Evolutionary conservation across 2,888 invertebrate species (phyloP).

Genomic region (Andrena haemorrhoa): DNA sequence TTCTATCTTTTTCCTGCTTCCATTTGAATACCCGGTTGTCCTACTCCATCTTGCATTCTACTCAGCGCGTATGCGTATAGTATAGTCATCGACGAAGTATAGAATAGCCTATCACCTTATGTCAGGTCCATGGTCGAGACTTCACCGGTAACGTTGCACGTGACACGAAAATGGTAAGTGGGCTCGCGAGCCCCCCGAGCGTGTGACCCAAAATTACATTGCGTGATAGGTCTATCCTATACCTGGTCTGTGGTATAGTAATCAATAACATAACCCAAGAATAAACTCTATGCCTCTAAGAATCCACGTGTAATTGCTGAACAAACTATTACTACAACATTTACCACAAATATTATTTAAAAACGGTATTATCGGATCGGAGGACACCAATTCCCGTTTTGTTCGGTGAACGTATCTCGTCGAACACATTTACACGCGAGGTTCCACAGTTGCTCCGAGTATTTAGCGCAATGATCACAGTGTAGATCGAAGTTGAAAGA

Average conservation of each 20-base stretch:
- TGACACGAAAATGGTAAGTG: too few species aligned
- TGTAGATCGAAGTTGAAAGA: slow-evolving; percentile 36
- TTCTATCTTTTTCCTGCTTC: not conserved
- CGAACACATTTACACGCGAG: not conserved
- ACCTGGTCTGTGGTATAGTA: too few species aligned
- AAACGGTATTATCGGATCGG: not conserved
- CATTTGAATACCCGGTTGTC: not conserved
- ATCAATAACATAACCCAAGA: slow-evolving; percentile 40
- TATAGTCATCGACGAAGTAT: too few species aligned
- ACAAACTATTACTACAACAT: not conserved
- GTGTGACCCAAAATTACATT: too few species aligned
- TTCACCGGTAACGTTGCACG: too few species aligned
- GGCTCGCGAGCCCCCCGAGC: too few species aligned
- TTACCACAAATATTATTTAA: too few species aligned
- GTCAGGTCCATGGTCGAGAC: too few species aligned
- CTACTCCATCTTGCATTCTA: slow-evolving; percentile 2
- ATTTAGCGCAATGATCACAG: slow-evolving; percentile 27
- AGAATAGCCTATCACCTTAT: too few species aligned
- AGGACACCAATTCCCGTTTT: not conserved
- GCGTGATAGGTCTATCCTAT: too few species aligned
- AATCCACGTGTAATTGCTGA: not conserved
- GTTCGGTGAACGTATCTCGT: not conserved
- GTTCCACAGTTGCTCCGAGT: not conserved
- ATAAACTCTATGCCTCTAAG: not conserved
- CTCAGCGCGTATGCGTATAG: not conserved